Conservation (phyloP, 2,113 vertebrate genomes). For the Perognathus longimembris region DNA sequence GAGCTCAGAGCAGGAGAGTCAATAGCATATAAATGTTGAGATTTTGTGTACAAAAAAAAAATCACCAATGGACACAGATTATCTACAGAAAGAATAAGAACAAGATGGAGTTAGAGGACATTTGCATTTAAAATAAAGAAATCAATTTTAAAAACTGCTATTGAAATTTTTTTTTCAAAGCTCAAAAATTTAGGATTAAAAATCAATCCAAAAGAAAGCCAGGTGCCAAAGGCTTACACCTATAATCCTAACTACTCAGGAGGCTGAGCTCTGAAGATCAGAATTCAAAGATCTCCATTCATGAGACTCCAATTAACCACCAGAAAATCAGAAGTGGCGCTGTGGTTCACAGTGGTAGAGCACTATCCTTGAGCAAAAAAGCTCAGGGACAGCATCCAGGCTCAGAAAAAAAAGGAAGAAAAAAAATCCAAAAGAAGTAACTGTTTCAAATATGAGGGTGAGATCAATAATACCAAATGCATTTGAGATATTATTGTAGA, state of each 20-base stretch:
- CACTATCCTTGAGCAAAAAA: too few species aligned
- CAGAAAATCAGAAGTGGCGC: too few species aligned
- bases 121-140: slow-evolving; percentile 13
- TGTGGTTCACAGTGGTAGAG: too few species aligned
- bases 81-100: not conserved
- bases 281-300: too few species aligned
- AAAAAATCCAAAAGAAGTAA: not conserved
- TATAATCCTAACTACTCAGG: not conserved
- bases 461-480: slow-evolving; percentile 5
- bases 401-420: not conserved
- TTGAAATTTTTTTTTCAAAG: not conserved
- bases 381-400: too few species aligned
- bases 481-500: not conserved
- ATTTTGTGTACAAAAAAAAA: slow-evolving; percentile 31
- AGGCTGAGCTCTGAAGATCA: too few species aligned
- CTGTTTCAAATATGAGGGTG: not conserved
- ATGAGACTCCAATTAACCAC: too few species aligned
- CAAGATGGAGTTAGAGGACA: not conserved
- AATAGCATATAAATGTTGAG: not conserved
- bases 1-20: not conserved
- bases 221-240: not conserved
- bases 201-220: not conserved
- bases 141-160: slow-evolving; percentile 31
- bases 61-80: not conserved
- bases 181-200: not conserved